phyloP scores from a whole-genome alignment of 37 sponge, comb jelly and placozoan species.

The Halisarca cf. caerulea region DNA sequence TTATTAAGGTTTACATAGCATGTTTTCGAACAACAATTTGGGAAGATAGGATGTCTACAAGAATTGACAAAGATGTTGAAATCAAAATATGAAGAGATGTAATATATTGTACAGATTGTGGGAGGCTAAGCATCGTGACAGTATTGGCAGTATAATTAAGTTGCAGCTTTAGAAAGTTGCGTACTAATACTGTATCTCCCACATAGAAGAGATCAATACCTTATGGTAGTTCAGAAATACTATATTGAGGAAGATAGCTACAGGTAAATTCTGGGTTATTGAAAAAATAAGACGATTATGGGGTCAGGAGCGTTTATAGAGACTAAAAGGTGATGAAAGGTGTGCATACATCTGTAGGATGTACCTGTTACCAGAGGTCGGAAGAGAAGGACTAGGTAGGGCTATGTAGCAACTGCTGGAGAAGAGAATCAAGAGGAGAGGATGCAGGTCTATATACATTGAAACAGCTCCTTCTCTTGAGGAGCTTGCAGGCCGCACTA shows the following conservation, averaged over 20 bases:
- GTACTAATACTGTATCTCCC: slow-evolving; percentile 44
- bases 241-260: slow-evolving; percentile 3
- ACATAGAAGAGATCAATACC: slow-evolving; percentile 35
- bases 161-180: no score
- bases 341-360: slow-evolving; percentile 50
- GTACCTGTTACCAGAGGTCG: slow-evolving; percentile 47
- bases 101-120: no score
- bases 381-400: slow-evolving; percentile 54
- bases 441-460: slow-evolving; percentile 31
- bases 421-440: slow-evolving; percentile 24
- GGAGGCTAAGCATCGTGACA: slow-evolving; percentile 29
- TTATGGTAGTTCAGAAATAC: slow-evolving; percentile 38
- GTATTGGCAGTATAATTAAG: slow-evolving; percentile 12
- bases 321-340: background rate
- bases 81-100: no score
- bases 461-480: slow-evolving; percentile 41
- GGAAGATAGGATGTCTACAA: no score
- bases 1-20: no score
- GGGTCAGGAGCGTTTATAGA: slow-evolving; percentile 50
- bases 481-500: slow-evolving; percentile 43
- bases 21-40: no score
- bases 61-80: no score
- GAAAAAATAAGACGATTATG: slow-evolving; percentile 4
- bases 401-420: slow-evolving; percentile 44
- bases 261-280: slow-evolving; percentile 46